Percentiles rank a stretch among this genome's conserved stretches.
Conservation (phyloP, 2,797 vertebrate species). For the Anolis apletophallus region DNA sequence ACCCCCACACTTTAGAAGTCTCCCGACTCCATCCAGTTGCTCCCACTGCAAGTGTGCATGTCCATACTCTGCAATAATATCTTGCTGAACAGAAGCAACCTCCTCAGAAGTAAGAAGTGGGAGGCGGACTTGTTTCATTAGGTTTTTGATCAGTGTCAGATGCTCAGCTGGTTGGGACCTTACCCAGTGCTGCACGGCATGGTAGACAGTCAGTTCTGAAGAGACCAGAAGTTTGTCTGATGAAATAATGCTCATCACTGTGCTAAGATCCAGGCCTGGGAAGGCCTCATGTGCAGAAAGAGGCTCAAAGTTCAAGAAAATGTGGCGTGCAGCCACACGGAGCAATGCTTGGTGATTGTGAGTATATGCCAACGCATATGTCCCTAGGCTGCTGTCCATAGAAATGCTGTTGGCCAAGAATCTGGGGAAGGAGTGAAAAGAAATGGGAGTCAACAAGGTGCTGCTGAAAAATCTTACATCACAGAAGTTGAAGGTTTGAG, state of each 20-base stretch:
- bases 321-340: constrained; percentile 81
- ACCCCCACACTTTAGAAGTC: constrained; percentile 76
- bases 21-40: constrained; percentile 78
- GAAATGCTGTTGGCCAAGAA: constrained; percentile 84
- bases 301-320: constrained; percentile 85
- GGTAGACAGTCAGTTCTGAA: constrained; percentile 84
- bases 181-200: constrained; percentile 84
- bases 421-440: constrained; percentile 69
- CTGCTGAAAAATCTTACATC: background rate
- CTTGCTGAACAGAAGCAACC: constrained; percentile 33
- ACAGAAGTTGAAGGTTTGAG: background rate
- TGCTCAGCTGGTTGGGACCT: constrained; percentile 45
- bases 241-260: constrained; percentile 84
- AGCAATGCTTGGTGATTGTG: constrained; percentile 86
- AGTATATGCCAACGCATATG: constrained; percentile 86
- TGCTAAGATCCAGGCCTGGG: constrained; percentile 83
- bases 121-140: constrained; percentile 45
- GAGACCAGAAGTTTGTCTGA: constrained; percentile 85
- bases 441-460: background rate
- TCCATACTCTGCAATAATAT: constrained; percentile 40
- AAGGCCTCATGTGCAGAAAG: constrained; percentile 85
- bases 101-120: constrained; percentile 47
- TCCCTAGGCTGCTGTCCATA: constrained; percentile 86
- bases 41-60: constrained; percentile 63
- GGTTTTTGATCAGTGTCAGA: constrained; percentile 28